Percentiles rank a stretch among this genome's conserved stretches.
phyloP scores from a whole-genome alignment of 2,113 vertebrate species.

The Osmerus mordax region DNA sequence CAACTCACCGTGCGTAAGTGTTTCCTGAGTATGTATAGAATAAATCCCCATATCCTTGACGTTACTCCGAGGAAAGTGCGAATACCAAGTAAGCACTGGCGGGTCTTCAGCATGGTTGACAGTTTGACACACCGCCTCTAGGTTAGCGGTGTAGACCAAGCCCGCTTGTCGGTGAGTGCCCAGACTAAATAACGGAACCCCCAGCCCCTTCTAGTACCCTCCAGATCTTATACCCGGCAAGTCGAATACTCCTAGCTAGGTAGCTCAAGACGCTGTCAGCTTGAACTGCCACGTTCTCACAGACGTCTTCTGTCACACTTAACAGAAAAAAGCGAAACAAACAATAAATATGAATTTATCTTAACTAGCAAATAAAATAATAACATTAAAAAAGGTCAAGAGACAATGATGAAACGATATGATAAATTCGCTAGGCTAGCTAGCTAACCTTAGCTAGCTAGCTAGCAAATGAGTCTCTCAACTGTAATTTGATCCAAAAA shows the following conservation, averaged over 20 bases:
- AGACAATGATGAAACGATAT: no score
- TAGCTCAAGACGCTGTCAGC: no score
- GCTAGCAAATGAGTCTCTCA: not conserved
- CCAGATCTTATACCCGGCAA: not conserved
- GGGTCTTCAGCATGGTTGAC: conserved; percentile 75
- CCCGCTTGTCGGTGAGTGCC: not conserved
- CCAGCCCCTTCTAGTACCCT: conserved; percentile 1
- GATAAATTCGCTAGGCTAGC: not conserved
- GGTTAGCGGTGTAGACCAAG: conserved; percentile 13
- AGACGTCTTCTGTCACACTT: no score
- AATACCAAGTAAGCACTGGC: conserved; percentile 77
- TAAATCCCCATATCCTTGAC: conserved; percentile 78
- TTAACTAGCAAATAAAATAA: not conserved
- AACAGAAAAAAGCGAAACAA: no score
- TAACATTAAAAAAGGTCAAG: not conserved
- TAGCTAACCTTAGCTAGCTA: conserved; percentile 1
- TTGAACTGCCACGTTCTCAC: no score
- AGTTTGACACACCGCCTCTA: not conserved
- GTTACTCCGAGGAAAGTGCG: conserved; percentile 77
- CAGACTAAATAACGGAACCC: conserved; percentile 3
- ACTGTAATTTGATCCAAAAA: not conserved
- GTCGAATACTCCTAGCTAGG: no score
- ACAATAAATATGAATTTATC: no score
- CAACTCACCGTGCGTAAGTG: conserved; percentile 77
- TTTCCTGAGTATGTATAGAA: conserved; percentile 77